These are phyloP conservation scores for Caloenas nicobarica DNA, from an alignment of 2,113 vertebrate species.

Conservation along the genomic window DNA sequence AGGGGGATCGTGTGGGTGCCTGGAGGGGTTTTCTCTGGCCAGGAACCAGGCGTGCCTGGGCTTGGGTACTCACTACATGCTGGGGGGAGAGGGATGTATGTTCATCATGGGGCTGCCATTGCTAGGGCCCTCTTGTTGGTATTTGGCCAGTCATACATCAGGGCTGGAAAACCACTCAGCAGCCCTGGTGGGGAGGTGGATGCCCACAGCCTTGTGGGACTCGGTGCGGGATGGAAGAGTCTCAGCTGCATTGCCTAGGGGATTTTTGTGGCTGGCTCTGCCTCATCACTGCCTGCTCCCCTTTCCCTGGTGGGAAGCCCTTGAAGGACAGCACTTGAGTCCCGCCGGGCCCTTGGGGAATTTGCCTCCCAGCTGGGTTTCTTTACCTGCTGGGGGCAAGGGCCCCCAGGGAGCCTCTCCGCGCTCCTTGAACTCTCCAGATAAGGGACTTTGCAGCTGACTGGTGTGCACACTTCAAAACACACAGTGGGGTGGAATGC, in stretches of 20 bases:
- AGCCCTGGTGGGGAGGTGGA: rapidly evolving
- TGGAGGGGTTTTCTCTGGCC: neutral
- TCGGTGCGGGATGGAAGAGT: neutral
- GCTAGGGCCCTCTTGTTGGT: neutral
- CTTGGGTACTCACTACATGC: rapidly evolving
- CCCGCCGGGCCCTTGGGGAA: rapidly evolving
- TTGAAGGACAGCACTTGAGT: neutral
- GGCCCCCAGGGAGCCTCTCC: neutral
- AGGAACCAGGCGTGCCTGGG: neutral
- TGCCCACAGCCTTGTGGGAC: neutral
- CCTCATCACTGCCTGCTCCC: neutral
- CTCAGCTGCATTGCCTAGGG: neutral
- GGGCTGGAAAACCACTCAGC: neutral
- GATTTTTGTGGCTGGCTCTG: neutral
- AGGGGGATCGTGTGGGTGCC: neutral
- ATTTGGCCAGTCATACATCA: neutral
- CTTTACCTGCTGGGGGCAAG: neutral
- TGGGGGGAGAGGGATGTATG: neutral
- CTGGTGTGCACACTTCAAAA: neutral
- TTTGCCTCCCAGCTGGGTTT: rapidly evolving
- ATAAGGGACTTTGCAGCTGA: neutral
- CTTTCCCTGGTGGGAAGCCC: neutral
- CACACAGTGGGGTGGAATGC: neutral
- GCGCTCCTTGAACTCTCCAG: neutral
- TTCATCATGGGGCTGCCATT: neutral